phyloP scores from a whole-genome alignment of 2,113 vertebrate genomes.

The Lucifuga dentata region DNA sequence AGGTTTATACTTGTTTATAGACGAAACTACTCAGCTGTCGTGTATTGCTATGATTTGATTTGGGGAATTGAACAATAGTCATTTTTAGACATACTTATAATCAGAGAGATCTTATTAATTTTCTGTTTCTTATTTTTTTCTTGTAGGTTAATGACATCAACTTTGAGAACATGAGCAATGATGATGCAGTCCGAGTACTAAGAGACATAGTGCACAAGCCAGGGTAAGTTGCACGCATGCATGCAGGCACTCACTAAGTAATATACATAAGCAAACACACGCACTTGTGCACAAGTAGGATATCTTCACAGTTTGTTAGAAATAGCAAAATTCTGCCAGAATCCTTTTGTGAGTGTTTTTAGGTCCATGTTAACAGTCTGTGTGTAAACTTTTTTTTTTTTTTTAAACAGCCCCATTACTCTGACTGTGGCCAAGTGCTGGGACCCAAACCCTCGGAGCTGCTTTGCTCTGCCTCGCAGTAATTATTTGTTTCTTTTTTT shows the following conservation, averaged over 20 bases:
- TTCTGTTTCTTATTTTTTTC: background rate
- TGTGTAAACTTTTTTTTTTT: constrained; percentile 28
- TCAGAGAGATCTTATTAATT: background rate
- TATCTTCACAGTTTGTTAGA: background rate
- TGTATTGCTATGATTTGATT: no score
- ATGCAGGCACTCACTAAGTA: background rate
- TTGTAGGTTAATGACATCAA: constrained; percentile 96
- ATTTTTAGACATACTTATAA: no score
- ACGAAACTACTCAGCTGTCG: no score
- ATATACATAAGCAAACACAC: no score
- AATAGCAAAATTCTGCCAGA: background rate
- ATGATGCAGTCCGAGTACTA: constrained; percentile 96
- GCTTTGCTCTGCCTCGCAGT: constrained; percentile 97
- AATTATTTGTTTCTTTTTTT: constrained; percentile 73
- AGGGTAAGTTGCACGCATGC: constrained; percentile 81
- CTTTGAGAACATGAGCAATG: constrained; percentile 99
- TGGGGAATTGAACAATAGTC: no score
- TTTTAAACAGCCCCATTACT: constrained; percentile 89
- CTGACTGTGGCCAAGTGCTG: constrained; percentile 98
- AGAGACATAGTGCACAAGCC: constrained; percentile 98
- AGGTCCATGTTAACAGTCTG: constrained; percentile 18
- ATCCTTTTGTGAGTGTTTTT: constrained; percentile 4
- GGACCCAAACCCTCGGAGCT: constrained; percentile 97
- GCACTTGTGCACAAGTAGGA: no score
- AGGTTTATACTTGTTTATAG: constrained; percentile 4